A percentile compares a stretch with the other conserved stretches of the same genome.
Evolutionary conservation across 92 coral and sea anemone species (phyloP).

Genomic region (Pocillopora grandis): DNA sequence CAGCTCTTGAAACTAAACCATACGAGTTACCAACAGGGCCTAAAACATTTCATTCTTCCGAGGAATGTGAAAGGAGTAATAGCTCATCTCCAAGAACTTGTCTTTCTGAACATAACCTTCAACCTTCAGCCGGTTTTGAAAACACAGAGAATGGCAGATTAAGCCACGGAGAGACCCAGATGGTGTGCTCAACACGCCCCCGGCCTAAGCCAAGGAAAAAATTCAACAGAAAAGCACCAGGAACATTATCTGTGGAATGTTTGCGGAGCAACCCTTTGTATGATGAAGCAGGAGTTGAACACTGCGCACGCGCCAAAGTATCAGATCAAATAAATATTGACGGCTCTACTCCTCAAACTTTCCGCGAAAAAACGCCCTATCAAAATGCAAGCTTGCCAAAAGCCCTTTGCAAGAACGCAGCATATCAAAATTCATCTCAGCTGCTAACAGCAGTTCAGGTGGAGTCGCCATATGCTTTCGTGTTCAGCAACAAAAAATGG

Average conservation of each 20-base stretch:
- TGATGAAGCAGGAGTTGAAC: too few species aligned
- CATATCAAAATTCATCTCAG: background rate
- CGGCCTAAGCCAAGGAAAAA: constrained; percentile 12
- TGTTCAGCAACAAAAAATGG: constrained; percentile 25
- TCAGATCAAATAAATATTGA: too few species aligned
- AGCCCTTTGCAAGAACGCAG: background rate
- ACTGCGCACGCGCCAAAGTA: too few species aligned
- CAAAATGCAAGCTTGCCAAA: background rate
- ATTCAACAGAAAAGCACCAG: background rate
- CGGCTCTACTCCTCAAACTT: background rate
- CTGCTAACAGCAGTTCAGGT: background rate
- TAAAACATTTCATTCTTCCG: background rate
- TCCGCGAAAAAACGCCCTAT: background rate
- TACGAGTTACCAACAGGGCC: background rate
- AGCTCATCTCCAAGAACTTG: background rate
- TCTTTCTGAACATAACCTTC: constrained; percentile 6
- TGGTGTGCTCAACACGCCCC: background rate
- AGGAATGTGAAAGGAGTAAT: background rate
- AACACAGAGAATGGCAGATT: background rate
- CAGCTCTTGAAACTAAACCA: background rate
- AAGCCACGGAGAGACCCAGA: background rate
- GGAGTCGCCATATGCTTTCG: constrained; percentile 21
- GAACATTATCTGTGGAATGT: background rate
- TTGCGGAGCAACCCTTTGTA: too few species aligned
- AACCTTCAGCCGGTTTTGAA: background rate